Base-by-base conservation (phyloP, 2,797 vertebrate species). In the Philypnodon macrostomus region DNA sequence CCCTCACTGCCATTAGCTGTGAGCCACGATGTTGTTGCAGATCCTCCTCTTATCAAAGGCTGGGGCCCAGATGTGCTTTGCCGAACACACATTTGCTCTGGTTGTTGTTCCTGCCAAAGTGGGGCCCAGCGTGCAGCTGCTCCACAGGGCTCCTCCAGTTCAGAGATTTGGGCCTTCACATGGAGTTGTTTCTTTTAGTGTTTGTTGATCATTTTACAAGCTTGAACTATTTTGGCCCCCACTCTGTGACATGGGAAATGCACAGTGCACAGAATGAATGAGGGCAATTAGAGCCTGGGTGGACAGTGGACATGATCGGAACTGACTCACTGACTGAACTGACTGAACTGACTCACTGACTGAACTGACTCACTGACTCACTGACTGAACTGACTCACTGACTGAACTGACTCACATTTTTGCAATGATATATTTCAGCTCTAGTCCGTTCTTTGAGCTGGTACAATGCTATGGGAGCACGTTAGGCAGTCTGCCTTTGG, bases 161-260 rank as follows among this genome's bases (percentile, higher is more conserved):
- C 65, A 53, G 56, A 71, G 61, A 13, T 46, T 26, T 53, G 60
- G 53, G 68, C 60, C 65, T 65, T 61, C 21, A 58, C 39, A 50
- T 58, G 53, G 39, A 57, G 47, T 50, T 36, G 40, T 53, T 39
- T 64, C 47, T 66, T 16, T 31, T 39, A 13, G 18, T 42, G 62
- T 70, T 73, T 64, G 51, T 52, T 64, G 70, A 75, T 76, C 54
- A 77, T 81, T 84, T 84, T 79, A 82, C 40, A 26, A 83, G 65
- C 56, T 61, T 56, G 53, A 38, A 56, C 75, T 84, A 57, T 57
- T 44, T 67, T 38, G 23, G 47, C 49, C 46, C n/a, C 23, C 23
- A 14, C 44, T 67, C 50, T 55, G 32, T 69, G 61, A 79, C 61
- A 52, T 11, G 2, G 57, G 70, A 78, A 71, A 72, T 69, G 67